Evolutionary conservation across 2,888 invertebrate species (phyloP).

Genomic region (Drosophila borborema): DNA sequence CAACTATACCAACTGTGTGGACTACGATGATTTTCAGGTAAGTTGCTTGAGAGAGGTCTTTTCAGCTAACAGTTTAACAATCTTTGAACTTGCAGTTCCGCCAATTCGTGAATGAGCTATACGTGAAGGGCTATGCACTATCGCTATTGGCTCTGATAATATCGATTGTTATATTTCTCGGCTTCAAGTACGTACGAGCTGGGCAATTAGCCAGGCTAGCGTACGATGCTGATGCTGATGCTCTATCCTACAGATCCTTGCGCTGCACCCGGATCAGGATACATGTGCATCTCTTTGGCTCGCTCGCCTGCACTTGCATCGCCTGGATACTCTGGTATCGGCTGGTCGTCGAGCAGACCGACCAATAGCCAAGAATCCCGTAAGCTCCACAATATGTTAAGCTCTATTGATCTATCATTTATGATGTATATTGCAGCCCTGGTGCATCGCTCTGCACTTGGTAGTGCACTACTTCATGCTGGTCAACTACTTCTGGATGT

Average conservation of each 20-base stretch:
- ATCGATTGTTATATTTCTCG: conserved; percentile 88
- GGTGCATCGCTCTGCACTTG: conserved; percentile 90
- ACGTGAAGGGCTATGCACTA: conserved; percentile 89
- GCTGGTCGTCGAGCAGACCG: conserved; percentile 87
- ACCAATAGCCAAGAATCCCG: conserved; percentile 88
- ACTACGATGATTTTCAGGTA: conserved; percentile 88
- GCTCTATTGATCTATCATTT: background rate
- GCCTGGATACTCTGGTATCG: conserved; percentile 92
- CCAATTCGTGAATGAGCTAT: conserved; percentile 87
- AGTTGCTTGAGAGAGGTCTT: conserved; percentile 53
- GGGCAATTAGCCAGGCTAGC: conserved; percentile 22
- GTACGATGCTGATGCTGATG: conserved; percentile 43
- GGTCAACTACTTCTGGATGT: conserved; percentile 94
- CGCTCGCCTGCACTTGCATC: conserved; percentile 90
- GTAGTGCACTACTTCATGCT: conserved; percentile 90
- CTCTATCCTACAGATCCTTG: conserved; percentile 86
- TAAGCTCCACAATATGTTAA: conserved; percentile 82
- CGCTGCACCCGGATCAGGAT: conserved; percentile 91
- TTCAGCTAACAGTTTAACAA: background rate
- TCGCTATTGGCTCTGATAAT: conserved; percentile 88
- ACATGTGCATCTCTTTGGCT: conserved; percentile 91
- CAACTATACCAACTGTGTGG: conserved; percentile 90
- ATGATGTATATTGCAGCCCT: conserved; percentile 83
- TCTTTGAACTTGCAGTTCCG: conserved; percentile 87
- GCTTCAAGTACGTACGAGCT: conserved; percentile 87